A percentile compares a stretch with the other conserved stretches of the same genome.
phyloP scores from a whole-genome alignment of 2,113 vertebrate genomes.

The Mus musculus region DNA sequence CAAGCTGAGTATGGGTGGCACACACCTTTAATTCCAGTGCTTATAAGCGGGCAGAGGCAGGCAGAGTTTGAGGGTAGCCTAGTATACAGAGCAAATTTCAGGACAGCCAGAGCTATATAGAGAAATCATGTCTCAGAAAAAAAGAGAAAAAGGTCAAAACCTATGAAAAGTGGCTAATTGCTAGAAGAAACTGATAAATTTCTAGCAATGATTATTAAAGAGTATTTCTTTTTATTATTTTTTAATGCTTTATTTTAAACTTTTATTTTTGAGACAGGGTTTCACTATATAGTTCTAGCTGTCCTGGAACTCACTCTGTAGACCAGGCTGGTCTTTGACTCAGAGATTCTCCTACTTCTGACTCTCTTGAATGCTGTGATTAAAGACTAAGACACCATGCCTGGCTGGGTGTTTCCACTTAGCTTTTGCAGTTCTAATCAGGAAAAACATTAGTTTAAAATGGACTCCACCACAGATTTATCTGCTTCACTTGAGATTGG shows the following conservation, averaged over 20 bases:
- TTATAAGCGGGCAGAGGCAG: not conserved
- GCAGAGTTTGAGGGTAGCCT: not conserved
- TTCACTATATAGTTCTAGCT: not conserved
- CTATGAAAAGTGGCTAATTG: not conserved
- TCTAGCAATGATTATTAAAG: conserved; percentile 8
- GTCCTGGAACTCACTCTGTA: not conserved
- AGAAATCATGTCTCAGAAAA: not conserved
- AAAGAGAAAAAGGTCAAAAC: not conserved
- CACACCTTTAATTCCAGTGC: not conserved
- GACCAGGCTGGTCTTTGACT: not conserved
- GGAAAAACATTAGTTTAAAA: conserved; percentile 65
- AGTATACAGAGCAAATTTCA: not conserved
- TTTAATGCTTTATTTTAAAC: not conserved
- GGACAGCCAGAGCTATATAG: not conserved
- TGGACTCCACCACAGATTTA: conserved; percentile 34
- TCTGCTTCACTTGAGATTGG: conserved; percentile 49
- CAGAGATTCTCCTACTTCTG: not conserved
- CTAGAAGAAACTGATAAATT: conserved; percentile 41
- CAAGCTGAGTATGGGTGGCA: not conserved
- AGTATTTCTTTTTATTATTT: conserved; percentile 39
- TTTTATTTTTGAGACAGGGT: not conserved
- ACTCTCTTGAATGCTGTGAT: not conserved
- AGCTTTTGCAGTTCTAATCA: conserved; percentile 47
- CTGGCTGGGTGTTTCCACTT: not conserved
- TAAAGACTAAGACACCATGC: not conserved